Percentiles rank a stretch among this genome's conserved stretches.
These are phyloP conservation scores for Valencia hispanica DNA, from an alignment of 2,797 vertebrate genomes.

Conservation along the genomic window DNA sequence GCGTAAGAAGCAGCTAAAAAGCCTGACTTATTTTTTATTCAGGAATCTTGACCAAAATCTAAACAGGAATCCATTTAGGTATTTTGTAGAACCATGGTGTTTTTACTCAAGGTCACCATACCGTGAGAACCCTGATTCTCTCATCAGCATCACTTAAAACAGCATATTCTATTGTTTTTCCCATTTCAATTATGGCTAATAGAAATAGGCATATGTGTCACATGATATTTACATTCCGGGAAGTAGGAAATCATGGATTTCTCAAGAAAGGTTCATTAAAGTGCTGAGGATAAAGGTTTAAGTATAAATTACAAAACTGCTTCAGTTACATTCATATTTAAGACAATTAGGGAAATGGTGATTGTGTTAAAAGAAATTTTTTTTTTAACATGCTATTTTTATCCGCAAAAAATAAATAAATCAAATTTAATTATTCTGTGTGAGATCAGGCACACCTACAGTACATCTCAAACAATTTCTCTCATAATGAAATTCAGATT, in stretches of 20 bases:
- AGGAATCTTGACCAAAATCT: not conserved
- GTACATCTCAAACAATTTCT: conserved; percentile 36
- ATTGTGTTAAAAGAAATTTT: not conserved
- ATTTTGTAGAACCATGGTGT: not conserved
- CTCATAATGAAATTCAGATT: conserved; percentile 61
- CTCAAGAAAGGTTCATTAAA: not conserved
- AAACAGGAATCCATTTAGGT: not conserved
- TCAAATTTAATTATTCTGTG: not conserved
- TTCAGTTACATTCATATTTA: not conserved
- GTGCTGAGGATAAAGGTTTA: no score
- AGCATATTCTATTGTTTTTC: not conserved
- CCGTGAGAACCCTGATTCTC: not conserved
- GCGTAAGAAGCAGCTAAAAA: not conserved
- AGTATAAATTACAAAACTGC: not conserved
- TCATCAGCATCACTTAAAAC: not conserved
- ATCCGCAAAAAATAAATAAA: not conserved
- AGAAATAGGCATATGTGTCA: not conserved
- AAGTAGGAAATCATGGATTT: not conserved
- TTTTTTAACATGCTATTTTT: not conserved
- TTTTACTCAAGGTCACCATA: not conserved
- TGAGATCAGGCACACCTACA: conserved; percentile 7
- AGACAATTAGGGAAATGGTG: not conserved
- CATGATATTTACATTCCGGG: not conserved
- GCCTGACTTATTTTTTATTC: not conserved
- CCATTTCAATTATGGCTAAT: not conserved